Evolutionary conservation across 1,140 invertebrate species (phyloP).

Genomic region (Caenorhabditis remanei): DNA sequence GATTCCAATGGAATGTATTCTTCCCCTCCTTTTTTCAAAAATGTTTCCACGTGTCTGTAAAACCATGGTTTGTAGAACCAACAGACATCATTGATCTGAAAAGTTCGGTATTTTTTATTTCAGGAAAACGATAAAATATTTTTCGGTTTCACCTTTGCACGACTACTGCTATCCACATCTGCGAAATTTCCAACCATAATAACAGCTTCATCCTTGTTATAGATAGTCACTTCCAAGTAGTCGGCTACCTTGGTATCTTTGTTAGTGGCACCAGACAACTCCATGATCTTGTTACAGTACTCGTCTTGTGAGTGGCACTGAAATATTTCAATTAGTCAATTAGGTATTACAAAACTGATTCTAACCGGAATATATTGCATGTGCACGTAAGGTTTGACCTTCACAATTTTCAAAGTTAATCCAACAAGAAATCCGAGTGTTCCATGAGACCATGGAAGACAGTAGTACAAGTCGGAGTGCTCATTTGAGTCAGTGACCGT

Average conservation of each 20-base stretch:
- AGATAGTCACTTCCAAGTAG: slow-evolving; percentile 81
- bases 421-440: slow-evolving; percentile 81
- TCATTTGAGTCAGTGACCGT: slow-evolving; percentile 79
- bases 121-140: neutral
- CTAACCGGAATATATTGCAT: slow-evolving; percentile 80
- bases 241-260: slow-evolving; percentile 78
- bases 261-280: slow-evolving; percentile 79
- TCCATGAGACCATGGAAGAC: slow-evolving; percentile 81
- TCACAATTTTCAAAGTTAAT: slow-evolving; percentile 80
- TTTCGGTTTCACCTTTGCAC: slow-evolving; percentile 65
- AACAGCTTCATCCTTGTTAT: slow-evolving; percentile 80
- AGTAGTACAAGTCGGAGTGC: slow-evolving; percentile 80
- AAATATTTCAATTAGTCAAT: neutral
- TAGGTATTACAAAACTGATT: neutral
- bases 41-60: slow-evolving; percentile 82
- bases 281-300: slow-evolving; percentile 80
- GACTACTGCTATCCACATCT: slow-evolving; percentile 76
- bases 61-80: slow-evolving; percentile 83
- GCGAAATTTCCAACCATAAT: slow-evolving; percentile 81
- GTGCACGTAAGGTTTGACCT: slow-evolving; percentile 80
- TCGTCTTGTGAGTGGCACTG: slow-evolving; percentile 79
- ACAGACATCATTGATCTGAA: slow-evolving; percentile 79
- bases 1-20: slow-evolving; percentile 81
- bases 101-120: too few relatives aligned
- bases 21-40: slow-evolving; percentile 79